phyloP scores from a whole-genome alignment of 2,113 vertebrate species.

The Grantiella picta region DNA sequence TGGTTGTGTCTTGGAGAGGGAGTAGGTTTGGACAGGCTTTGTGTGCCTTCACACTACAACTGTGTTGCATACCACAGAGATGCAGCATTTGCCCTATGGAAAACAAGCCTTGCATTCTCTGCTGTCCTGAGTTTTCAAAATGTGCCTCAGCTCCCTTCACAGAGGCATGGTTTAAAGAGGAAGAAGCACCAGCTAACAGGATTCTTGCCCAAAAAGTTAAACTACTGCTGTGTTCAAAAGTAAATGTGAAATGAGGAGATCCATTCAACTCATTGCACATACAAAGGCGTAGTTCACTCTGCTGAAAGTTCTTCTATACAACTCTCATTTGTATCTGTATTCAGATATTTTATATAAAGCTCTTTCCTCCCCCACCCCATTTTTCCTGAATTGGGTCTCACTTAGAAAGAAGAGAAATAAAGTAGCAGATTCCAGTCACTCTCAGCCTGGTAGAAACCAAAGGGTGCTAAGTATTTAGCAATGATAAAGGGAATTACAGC shows the following conservation, averaged over 20 bases:
- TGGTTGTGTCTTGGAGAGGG: neutral
- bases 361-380: too few species aligned
- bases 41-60: neutral
- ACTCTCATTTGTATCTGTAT: neutral
- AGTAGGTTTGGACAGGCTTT: neutral
- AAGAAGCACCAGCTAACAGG: neutral
- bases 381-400: neutral
- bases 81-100: neutral
- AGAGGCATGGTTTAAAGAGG: neutral
- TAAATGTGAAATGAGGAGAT: neutral
- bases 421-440: neutral
- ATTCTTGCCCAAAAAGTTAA: neutral
- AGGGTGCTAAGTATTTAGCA: neutral
- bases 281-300: neutral
- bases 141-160: neutral
- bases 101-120: neutral
- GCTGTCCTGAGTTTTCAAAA: neutral
- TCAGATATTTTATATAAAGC: neutral
- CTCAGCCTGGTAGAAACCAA: neutral
- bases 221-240: neutral
- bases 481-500: neutral
- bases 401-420: neutral
- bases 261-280: fast-evolving
- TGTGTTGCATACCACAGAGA: neutral
- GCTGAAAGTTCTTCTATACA: neutral